These are phyloP conservation scores for Pseudomyrmex concolor DNA, from an alignment of 1,140 invertebrate species.

Conservation along the genomic window DNA sequence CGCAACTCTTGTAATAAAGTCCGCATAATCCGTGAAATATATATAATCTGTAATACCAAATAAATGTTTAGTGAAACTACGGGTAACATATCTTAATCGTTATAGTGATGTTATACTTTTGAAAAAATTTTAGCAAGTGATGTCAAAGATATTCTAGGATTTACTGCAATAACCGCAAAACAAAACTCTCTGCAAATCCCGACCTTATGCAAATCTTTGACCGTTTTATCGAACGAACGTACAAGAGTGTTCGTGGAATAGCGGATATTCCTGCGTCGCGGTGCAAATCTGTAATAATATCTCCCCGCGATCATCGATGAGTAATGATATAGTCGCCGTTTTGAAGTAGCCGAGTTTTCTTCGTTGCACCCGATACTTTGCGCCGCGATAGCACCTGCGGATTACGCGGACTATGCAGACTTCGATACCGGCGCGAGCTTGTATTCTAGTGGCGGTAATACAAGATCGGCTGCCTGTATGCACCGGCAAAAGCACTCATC, in stretches of 20 bases:
- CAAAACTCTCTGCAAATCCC: not conserved
- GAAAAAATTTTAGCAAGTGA: not conserved
- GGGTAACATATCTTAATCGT: no score
- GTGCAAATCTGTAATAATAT: constrained; percentile 30
- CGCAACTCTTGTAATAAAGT: not conserved
- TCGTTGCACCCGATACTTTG: constrained; percentile 41
- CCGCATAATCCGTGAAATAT: no score
- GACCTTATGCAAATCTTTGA: constrained; percentile 38
- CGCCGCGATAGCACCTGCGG: constrained; percentile 13
- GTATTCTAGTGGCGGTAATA: constrained; percentile 38
- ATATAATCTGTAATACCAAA: no score
- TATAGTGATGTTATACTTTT: no score
- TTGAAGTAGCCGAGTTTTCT: constrained; percentile 32
- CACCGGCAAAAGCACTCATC: not conserved
- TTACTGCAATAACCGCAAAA: constrained; percentile 8
- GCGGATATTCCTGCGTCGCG: constrained; percentile 2
- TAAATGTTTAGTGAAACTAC: no score
- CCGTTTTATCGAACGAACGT: constrained; percentile 6
- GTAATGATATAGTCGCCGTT: constrained; percentile 11
- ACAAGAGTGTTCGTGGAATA: not conserved
- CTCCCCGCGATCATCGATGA: constrained; percentile 40
- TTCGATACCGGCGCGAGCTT: constrained; percentile 7
- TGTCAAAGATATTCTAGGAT: constrained; percentile 15
- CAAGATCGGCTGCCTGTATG: not conserved
- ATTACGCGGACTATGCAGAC: constrained; percentile 46